phyloP scores from a whole-genome alignment of 2,888 invertebrate genomes.

The Macropis europaea region DNA sequence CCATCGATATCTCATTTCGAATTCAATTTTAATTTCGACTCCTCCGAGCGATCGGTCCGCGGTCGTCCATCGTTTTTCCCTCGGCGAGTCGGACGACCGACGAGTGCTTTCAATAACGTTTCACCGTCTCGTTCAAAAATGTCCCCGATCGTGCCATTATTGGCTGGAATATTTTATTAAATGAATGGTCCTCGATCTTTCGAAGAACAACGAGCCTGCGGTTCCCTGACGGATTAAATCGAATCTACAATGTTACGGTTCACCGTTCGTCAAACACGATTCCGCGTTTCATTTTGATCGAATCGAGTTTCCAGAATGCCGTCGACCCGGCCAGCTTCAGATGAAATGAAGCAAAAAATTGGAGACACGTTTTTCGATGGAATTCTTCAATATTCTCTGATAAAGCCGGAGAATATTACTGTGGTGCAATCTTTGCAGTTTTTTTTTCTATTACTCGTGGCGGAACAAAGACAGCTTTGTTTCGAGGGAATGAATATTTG shows the following conservation, averaged over 20 bases:
- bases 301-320: neutral
- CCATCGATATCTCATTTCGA: constrained; percentile 27
- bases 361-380: too few species aligned
- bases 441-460: too few species aligned
- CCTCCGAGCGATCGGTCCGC: constrained; percentile 5
- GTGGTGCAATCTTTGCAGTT: constrained; percentile 8
- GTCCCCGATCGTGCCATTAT: constrained; percentile 35
- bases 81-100: constrained; percentile 8
- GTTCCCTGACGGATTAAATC: neutral
- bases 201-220: neutral
- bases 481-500: too few species aligned
- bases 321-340: too few species aligned
- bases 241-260: constrained; percentile 16
- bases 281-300: neutral
- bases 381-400: too few species aligned
- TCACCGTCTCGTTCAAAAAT: constrained; percentile 31
- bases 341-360: too few species aligned
- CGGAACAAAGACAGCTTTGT: too few species aligned
- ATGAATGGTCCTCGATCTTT: constrained; percentile 27
- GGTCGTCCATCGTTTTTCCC: constrained; percentile 20
- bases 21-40: constrained; percentile 45
- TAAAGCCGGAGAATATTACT: too few species aligned
- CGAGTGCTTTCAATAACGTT: constrained; percentile 43
- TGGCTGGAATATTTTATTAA: constrained; percentile 49
- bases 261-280: too few species aligned